Evolutionary conservation across 2,888 invertebrate species (phyloP).

Genomic region (Drosophila siamana): DNA sequence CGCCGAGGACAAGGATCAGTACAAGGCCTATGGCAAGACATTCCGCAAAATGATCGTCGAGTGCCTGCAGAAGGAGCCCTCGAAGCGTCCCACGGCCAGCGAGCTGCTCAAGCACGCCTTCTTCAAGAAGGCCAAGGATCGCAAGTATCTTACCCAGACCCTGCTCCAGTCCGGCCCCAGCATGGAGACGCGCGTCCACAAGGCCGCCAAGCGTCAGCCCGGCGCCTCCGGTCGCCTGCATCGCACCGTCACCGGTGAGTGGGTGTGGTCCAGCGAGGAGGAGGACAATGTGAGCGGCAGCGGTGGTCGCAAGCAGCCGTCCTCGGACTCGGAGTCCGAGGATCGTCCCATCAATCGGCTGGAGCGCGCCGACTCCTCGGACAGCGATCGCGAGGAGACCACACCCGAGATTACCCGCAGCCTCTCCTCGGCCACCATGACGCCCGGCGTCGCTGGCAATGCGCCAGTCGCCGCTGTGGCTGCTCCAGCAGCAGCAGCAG

Average conservation of each 20-base stretch:
- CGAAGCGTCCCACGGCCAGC: conserved; percentile 97
- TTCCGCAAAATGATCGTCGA: conserved; percentile 98
- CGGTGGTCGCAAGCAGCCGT: conserved; percentile 85
- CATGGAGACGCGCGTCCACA: conserved; percentile 95
- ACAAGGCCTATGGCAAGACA: conserved; percentile 98
- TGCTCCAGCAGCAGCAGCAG: conserved; percentile 56
- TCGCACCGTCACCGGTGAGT: conserved; percentile 97
- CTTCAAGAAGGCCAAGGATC: conserved; percentile 98
- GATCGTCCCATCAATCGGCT: conserved; percentile 88
- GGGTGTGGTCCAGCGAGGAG: conserved; percentile 99
- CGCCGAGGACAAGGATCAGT: conserved; percentile 98
- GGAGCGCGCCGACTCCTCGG: conserved; percentile 87
- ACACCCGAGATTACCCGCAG: conserved; percentile 84
- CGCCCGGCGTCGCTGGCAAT: conserved; percentile 33
- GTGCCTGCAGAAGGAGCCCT: conserved; percentile 97
- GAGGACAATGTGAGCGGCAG: conserved; percentile 88
- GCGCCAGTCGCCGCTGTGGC: not conserved
- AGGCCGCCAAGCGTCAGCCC: conserved; percentile 92
- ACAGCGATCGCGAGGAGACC: conserved; percentile 87
- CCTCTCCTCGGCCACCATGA: conserved; percentile 74
- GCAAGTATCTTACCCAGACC: conserved; percentile 94
- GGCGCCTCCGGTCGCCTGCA: conserved; percentile 94
- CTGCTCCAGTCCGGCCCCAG: conserved; percentile 94
- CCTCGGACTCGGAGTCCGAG: conserved; percentile 87
- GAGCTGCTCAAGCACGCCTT: conserved; percentile 98